Percentiles rank a stretch among this genome's conserved stretches.
phyloP scores from a whole-genome alignment of 2,113 vertebrate genomes.

The Sylvia atricapilla region DNA sequence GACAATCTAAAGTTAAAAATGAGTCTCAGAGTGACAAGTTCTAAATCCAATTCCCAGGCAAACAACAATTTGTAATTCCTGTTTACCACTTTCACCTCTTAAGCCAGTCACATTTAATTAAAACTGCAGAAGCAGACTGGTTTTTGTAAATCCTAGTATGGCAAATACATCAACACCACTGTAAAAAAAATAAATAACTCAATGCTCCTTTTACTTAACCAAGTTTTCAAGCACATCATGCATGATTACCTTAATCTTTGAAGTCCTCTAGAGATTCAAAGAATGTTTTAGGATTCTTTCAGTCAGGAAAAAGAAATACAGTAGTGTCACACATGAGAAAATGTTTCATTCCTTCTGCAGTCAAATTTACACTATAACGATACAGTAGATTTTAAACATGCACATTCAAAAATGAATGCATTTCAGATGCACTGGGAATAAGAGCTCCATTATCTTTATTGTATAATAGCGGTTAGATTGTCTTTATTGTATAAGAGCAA shows the following conservation, averaged over 20 bases:
- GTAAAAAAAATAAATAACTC: background rate
- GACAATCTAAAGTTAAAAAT: background rate
- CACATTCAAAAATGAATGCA: background rate
- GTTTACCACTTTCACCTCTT: background rate
- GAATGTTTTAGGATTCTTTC: background rate
- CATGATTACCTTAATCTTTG: background rate
- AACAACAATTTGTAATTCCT: background rate
- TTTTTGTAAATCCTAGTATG: background rate
- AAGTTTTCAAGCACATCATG: background rate
- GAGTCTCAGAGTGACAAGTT: background rate
- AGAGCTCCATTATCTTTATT: background rate
- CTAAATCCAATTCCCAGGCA: background rate
- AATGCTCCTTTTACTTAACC: background rate
- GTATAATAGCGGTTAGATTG: background rate
- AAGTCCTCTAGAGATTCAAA: background rate
- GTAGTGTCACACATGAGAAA: background rate
- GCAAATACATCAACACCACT: background rate
- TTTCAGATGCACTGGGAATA: background rate
- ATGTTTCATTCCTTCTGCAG: background rate
- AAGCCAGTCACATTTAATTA: constrained; percentile 5
- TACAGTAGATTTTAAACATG: background rate
- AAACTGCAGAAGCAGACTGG: background rate
- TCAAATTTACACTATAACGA: background rate
- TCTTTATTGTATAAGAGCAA: background rate
- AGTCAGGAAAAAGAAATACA: background rate